Base-by-base conservation (phyloP, 2,113 vertebrate species). In the Scophthalmus maximus region DNA sequence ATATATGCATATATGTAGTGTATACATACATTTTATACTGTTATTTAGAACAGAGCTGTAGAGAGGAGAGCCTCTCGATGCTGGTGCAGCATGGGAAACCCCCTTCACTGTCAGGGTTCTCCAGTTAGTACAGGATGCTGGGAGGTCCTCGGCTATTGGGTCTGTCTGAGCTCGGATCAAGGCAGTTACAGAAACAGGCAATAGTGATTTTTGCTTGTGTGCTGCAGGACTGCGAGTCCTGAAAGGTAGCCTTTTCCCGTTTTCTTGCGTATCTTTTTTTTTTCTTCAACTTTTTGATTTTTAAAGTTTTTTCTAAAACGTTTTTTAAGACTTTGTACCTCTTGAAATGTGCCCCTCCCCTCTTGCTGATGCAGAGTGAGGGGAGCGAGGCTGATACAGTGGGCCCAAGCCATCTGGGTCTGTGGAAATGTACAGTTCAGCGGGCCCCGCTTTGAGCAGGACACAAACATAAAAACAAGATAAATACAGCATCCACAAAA, bases 141-240 rank as follows among this genome's bases (percentile, higher is more conserved):
- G 88, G 88, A 89, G 90, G 88, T 90, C 88, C 85, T 88, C 83
- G 89, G 89, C 88, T 88, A 82, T 89, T 87, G 87, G 89, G 89
- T 91, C 87, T 85, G 87, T 90, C 87, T 88, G 86, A 92, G 89
- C 87, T 89, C 82, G 87, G 87, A 94, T 88, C 91, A 94, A 94
- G 93, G 92, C 93, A 93, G 92, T 93, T 92, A 92, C 90, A 92
- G 86, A 92, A 92, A 93, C 90, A 93, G 92, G 93, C 90, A 89
- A 88, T 92, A 89, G 89, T 92, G 92, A 93, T 90, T 90, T 92
- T 87, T 88, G 86, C 88, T 90, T 90, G 89, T 89, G 86, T 92
- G 89, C 88, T 91, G 89, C 85, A 87, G 89, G 91, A 89, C 73
- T 66, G 32, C 51, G 47, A 72, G 87, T 88, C 91, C 91, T 79